These are phyloP conservation scores for Pharmacophagus antenor DNA, from an alignment of 2,888 invertebrate species.

Conservation along the genomic window DNA sequence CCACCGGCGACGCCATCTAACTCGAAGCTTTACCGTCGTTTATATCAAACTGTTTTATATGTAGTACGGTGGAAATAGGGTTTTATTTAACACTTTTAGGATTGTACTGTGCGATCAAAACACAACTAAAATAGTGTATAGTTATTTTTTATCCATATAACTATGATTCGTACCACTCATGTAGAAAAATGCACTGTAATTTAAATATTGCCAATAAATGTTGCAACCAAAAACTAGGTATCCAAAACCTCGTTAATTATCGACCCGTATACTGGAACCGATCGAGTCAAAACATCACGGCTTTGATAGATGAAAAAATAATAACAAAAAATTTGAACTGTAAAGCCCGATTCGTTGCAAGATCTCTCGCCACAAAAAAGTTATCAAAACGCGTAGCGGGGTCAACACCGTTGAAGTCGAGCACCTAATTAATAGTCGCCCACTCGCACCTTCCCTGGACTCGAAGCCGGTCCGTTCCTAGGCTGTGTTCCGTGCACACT, in stretches of 20 bases:
- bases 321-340: constrained; percentile 3
- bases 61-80: not conserved
- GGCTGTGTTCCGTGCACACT: constrained; percentile 55
- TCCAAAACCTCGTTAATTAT: not conserved
- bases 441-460: constrained; percentile 51
- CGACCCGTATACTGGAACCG: constrained; percentile 12
- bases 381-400: constrained; percentile 42
- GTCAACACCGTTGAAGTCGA: constrained; percentile 56
- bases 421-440: constrained; percentile 73
- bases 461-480: constrained; percentile 53
- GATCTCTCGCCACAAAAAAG: constrained; percentile 43
- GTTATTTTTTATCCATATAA: too few relatives aligned
- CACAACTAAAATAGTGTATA: too few relatives aligned
- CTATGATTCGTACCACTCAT: too few relatives aligned
- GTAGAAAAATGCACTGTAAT: too few relatives aligned
- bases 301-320: constrained; percentile 13
- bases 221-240: too few relatives aligned
- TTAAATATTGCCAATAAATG: too few relatives aligned
- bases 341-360: constrained; percentile 18
- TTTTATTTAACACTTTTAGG: too few relatives aligned
- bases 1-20: constrained; percentile 64
- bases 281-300: constrained; percentile 25
- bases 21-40: constrained; percentile 34
- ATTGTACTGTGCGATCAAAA: too few relatives aligned
- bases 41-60: not conserved